Conservation (phyloP, 2,888 invertebrate species). For the Bruchidius siliquastri region DNA sequence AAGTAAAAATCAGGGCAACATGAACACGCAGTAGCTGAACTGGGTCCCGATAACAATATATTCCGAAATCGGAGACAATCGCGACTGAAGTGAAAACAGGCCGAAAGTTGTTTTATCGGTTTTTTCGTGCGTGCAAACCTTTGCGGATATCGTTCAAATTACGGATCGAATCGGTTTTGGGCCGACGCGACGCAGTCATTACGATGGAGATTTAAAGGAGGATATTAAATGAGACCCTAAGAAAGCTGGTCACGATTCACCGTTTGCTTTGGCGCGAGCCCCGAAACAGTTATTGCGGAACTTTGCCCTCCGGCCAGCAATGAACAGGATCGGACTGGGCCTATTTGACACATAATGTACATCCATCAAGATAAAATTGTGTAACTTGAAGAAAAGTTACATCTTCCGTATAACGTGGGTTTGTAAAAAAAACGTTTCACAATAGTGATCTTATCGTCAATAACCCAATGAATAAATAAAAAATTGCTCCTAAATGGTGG, state of each 20-base stretch:
- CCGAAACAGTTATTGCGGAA: background rate
- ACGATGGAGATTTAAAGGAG: background rate
- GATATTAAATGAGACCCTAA: background rate
- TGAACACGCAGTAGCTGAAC: background rate
- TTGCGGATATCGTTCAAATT: background rate
- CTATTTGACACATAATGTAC: background rate
- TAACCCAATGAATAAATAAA: too few relatives aligned
- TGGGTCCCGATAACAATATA: background rate
- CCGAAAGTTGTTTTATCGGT: background rate
- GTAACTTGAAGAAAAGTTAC: too few relatives aligned
- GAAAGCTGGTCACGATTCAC: background rate
- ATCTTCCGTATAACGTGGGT: too few relatives aligned
- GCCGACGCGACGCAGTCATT: background rate
- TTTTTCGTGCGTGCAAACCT: background rate
- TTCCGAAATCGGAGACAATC: background rate
- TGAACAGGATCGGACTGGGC: background rate
- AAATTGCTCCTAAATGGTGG: too few relatives aligned
- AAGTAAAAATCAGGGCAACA: too few relatives aligned
- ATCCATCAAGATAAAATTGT: too few relatives aligned
- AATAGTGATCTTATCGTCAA: too few relatives aligned
- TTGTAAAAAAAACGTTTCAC: too few relatives aligned
- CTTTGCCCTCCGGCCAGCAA: background rate
- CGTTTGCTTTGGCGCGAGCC: background rate
- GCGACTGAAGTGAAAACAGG: background rate
- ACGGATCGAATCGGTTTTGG: background rate